Percentiles rank a stretch among this genome's conserved stretches.
These are phyloP conservation scores for Choristoneura rosaceana DNA, from an alignment of 2,888 invertebrate species.

Conservation along the genomic window DNA sequence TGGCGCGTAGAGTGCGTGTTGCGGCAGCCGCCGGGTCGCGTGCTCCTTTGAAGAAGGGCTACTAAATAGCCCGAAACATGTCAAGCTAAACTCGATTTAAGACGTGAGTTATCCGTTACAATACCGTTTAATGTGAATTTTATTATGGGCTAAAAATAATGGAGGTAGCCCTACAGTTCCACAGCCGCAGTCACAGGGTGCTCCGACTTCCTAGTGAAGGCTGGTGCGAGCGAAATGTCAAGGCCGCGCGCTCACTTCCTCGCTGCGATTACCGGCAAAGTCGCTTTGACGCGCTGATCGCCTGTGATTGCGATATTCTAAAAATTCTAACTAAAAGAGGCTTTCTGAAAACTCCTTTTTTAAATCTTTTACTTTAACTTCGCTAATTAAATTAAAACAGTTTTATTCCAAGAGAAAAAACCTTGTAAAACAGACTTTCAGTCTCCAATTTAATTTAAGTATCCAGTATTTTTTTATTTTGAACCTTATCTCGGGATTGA, in stretches of 20 bases:
- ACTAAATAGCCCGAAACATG: too few relatives aligned
- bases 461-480: too few relatives aligned
- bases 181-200: constrained; percentile 44
- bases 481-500: too few relatives aligned
- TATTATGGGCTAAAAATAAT: neutral
- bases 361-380: too few relatives aligned
- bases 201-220: constrained; percentile 70
- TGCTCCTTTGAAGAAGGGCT: too few relatives aligned
- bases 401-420: neutral
- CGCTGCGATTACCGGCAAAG: constrained; percentile 47
- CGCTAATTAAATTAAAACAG: too few relatives aligned
- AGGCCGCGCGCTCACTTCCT: constrained; percentile 82
- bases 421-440: neutral
- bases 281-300: neutral
- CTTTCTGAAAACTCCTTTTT: neutral
- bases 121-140: too few relatives aligned
- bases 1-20: too few relatives aligned
- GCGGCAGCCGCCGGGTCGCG: too few relatives aligned
- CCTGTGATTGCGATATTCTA: neutral
- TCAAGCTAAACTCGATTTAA: too few relatives aligned
- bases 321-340: neutral
- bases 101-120: too few relatives aligned
- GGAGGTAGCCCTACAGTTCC: constrained; percentile 47
- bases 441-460: too few relatives aligned
- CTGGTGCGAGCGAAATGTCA: constrained; percentile 77